Percentiles rank a stretch among this genome's conserved stretches.
Evolutionary conservation across 2,888 invertebrate genomes (phyloP).

Genomic region (Polyommatus iphigenia): DNA sequence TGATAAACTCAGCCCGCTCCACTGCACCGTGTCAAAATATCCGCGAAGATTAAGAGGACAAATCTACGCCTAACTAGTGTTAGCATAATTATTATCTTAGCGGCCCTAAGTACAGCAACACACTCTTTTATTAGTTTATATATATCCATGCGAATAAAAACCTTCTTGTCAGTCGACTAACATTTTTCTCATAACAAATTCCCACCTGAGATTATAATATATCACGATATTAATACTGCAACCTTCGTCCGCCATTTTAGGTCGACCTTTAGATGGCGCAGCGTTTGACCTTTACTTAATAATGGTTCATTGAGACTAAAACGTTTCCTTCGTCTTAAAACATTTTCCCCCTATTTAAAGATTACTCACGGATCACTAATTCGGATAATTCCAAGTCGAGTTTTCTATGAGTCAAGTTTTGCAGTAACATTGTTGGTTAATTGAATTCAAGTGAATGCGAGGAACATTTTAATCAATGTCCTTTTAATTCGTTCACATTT

Average conservation of each 20-base stretch:
- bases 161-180: too few relatives aligned
- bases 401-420: constrained; percentile 6
- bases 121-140: too few relatives aligned
- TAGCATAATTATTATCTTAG: too few relatives aligned
- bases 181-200: too few relatives aligned
- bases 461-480: too few relatives aligned
- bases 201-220: neutral
- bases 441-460: neutral
- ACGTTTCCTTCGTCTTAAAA: neutral
- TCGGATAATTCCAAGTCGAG: neutral
- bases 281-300: neutral
- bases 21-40: too few relatives aligned
- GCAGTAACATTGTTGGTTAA: neutral
- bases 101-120: too few relatives aligned
- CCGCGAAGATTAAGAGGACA: too few relatives aligned
- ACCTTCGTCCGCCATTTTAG: constrained; percentile 6
- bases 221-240: neutral
- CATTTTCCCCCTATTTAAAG: constrained; percentile 6
- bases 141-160: too few relatives aligned
- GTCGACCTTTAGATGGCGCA: neutral
- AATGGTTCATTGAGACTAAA: constrained; percentile 8
- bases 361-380: constrained; percentile 1
- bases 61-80: too few relatives aligned
- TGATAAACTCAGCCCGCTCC: too few relatives aligned
- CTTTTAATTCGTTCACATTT: too few relatives aligned